Base-by-base conservation (phyloP, 2,113 vertebrate genomes). In the Myrmecophaga tridactyla region DNA sequence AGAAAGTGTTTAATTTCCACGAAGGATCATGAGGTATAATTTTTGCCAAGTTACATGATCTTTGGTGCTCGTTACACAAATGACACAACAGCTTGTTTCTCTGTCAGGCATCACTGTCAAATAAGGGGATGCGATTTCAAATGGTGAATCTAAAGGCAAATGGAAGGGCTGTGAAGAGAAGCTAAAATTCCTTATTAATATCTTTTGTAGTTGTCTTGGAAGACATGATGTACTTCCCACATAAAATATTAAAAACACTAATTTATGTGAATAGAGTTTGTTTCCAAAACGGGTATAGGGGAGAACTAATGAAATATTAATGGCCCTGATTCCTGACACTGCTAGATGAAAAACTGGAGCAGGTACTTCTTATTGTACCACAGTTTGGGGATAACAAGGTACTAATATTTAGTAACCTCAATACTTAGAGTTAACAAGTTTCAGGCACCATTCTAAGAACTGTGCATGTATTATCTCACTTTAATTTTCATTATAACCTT, bases 71-170 rank as follows among this genome's bases (percentile, higher is more conserved):
- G 77, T 25, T 90, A 67, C 0, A 31, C 18, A 56, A 56, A 4
- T 20, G 21, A 56, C 53, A 56, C 53, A 56, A 21, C 78, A 96
- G 94, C 90, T 97, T 96, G 87, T 89, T 86, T 96, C 95, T 96
- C 97, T 94, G 93, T 63, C 94, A 97, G 97, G 96, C 94, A 95
- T 96, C 96, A 92, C 78, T 94, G 89, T 78, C 21, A 96, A 97
- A 73, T 82, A 90, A 85, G 81, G 94, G 92, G 58, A 72, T 34
- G 21, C 4, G 15, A 34, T 7, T 72, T 36, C 76, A 39, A 46
- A 8, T 0, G 9, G 31, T 0, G 70, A 17, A 6, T 5, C 67
- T 29, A 29, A 25, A 7, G 1, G 2, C 1, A 36, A 23, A 41
- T 1, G 11, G 15, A 31, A 67, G 23, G 34, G 0, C 13, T 21